These are phyloP conservation scores for Conus canariensis DNA, from an alignment of 2,888 invertebrate species.

Conservation along the genomic window DNA sequence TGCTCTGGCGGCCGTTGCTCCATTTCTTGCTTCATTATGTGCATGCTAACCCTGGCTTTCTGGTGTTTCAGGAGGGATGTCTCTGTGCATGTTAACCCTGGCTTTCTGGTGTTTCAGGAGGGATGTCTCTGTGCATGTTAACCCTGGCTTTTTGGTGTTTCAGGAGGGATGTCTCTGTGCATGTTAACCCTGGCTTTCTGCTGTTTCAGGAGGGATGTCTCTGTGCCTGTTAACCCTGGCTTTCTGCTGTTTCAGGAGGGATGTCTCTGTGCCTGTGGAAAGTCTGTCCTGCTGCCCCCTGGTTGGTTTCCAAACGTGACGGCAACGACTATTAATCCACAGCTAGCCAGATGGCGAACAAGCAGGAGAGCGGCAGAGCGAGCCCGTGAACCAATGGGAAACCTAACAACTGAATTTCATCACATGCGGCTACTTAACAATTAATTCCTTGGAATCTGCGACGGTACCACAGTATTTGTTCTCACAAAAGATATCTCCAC, in stretches of 20 bases:
- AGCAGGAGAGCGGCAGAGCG: not conserved
- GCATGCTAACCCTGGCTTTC: too few species aligned
- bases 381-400: not conserved
- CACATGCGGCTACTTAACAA: too few species aligned
- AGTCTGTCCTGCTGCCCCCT: conserved; percentile 72
- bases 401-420: not conserved
- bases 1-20: too few species aligned
- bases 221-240: not conserved
- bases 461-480: not conserved
- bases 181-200: conserved; percentile 46
- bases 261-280: conserved; percentile 73
- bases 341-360: not conserved
- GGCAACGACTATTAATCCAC: conserved; percentile 16
- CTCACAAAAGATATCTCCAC: too few species aligned
- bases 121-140: conserved; percentile 69
- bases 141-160: not conserved
- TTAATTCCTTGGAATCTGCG: not conserved
- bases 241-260: conserved; percentile 59
- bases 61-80: conserved; percentile 65
- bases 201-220: conserved; percentile 67
- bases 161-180: conserved; percentile 72
- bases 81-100: conserved; percentile 61
- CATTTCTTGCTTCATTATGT: too few species aligned
- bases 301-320: conserved; percentile 62
- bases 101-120: conserved; percentile 56